Evolutionary conservation across 2,113 vertebrate genomes (phyloP).

Genomic region (Pollimyrus isidori): DNA sequence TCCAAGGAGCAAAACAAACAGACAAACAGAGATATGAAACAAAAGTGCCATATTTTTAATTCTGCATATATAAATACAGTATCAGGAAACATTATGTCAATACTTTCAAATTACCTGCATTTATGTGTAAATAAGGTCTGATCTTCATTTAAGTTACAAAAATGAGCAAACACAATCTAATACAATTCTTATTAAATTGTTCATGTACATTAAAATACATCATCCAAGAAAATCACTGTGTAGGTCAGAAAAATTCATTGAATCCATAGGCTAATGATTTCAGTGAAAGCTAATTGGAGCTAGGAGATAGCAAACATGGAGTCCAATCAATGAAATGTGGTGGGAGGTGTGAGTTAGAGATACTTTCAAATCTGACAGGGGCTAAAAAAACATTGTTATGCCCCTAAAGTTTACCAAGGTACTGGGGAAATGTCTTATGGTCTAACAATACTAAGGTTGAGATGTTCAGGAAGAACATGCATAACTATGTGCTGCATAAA

Average conservation of each 20-base stretch:
- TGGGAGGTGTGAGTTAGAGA: not conserved
- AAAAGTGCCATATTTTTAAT: not conserved
- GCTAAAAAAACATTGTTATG: not conserved
- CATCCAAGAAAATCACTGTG: not conserved
- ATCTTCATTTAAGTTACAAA: not conserved
- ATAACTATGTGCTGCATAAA: not conserved
- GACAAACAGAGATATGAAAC: not conserved
- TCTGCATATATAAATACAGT: not conserved
- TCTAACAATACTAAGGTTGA: not conserved
- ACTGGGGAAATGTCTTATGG: not conserved
- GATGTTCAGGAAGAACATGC: not conserved
- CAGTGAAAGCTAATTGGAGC: not conserved
- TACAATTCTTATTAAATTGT: not conserved
- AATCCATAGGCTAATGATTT: not conserved
- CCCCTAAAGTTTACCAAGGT: not conserved
- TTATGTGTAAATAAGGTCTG: not conserved
- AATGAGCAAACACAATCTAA: not conserved
- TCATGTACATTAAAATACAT: not conserved
- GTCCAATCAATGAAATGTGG: not conserved
- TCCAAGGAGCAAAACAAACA: not conserved
- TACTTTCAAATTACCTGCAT: not conserved
- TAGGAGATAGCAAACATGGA: not conserved
- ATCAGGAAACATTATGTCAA: not conserved
- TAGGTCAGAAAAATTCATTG: not conserved
- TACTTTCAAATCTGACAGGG: not conserved